Evolutionary conservation across 2,113 vertebrate genomes (phyloP), one percentile per base, ranked within the genome.

Genomic region (Prunella fulvescens): DNA sequence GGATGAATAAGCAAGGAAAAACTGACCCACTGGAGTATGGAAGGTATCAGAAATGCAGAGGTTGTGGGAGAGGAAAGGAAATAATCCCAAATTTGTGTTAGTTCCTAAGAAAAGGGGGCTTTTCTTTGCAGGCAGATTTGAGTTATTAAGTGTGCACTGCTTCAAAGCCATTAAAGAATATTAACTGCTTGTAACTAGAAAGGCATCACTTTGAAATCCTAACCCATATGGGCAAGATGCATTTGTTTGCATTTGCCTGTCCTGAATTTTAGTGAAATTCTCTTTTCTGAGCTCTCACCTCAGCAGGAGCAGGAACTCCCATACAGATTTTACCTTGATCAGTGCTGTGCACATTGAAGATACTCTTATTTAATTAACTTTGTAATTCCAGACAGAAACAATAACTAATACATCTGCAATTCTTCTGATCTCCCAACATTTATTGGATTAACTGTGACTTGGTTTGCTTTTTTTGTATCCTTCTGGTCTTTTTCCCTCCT

Each of bases 1-100:
- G 65, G 51, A 45, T 80, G 35, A 73, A 61, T 56, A 77, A 96
- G 15, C 57, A 91, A 89, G 93, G 86, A 81, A 95, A 96, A 93
- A 23, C 14, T n/a, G 77, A 84, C 26, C 28, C 51, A 7, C 9
- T 13, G 16, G 13, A 92, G 53, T 16, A 11, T 80, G 45, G 18
- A 73, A 93, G 90, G 94, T 95, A 77, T 14, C 19, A 74, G 26
- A 67, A 81, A 67, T 40, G 14, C 20, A 54, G 67, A 44, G 39
- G 14, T 4, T 74, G 51, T 81, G 29, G 26, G 26, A 74, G 6
- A 86, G 26, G 13, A 72, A 53, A 65, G 31, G 12, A 51, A 88
- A 56, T 29, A 35, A 64, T 61, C 40, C 31, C 39, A 9, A 66
- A 7, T 62, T 53, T 23, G 50, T 35, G 19, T 17, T 25, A 26